Evolutionary conservation across 1,140 invertebrate genomes (phyloP), one percentile per base, ranked within the genome.

Genomic region (Cyclargus thomasi): DNA sequence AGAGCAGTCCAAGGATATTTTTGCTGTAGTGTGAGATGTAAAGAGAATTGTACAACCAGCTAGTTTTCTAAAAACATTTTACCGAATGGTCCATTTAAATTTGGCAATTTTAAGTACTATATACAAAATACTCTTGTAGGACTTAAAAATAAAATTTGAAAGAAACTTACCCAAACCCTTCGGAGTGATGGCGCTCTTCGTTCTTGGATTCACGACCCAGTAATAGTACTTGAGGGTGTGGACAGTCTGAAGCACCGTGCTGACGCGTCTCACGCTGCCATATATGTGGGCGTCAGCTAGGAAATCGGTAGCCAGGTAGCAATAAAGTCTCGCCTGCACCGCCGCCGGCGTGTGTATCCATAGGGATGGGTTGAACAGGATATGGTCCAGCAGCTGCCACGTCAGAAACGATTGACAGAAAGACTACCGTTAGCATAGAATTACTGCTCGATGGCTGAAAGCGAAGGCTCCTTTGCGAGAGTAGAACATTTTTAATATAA

Each of bases 201-300:
- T 94, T 74, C 96, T 93, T 1, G 98, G 98, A 93, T 98, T 99
- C 2, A 97, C 95, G 16, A 99, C 97, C 98, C 98, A 99, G 86
- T 99, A 99, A 90, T 99, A 99, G 85, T 98, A 99, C 91, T 99
- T 99, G 35, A 99, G 92, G 0, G 99, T 98, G 85, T 99, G 98
- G 71, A 99, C 97, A 0, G 98, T 99, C 91, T 99, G 98, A 8
- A 99, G 92, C 0, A 99, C 98, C 0, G 98, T 99, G 75, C 97
- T 98, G 57, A 99, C 97, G 64, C 98, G 93, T 53, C 99, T 92
- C 18, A 99, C 98, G 88, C 98, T 99, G 73, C 96, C 97, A 91
- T 99, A 99, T 77, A 99, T 99, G 88, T 99, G 97, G 0, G 97
- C 98, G 90, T 99, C 97, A 68, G 96, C 96, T 72, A 99, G 93